phyloP scores from a whole-genome alignment of 1,140 invertebrate genomes.

The Melitaea cinxia region DNA sequence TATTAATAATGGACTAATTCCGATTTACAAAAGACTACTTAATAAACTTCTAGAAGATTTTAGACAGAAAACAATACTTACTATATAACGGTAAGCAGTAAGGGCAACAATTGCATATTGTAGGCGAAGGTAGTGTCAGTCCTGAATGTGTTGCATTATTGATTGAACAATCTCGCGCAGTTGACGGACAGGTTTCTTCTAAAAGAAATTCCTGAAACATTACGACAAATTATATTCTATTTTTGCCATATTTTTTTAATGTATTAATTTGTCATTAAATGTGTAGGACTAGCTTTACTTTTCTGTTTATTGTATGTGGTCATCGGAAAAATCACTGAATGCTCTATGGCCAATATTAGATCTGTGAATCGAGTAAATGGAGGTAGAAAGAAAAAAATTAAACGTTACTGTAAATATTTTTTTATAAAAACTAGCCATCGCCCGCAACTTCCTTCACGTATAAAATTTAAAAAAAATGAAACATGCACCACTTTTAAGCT shows the following conservation, averaged over 20 bases:
- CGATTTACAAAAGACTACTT: too few relatives aligned
- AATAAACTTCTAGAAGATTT: neutral
- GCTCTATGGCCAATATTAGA: too few relatives aligned
- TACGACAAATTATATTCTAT: neutral
- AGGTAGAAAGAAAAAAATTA: too few relatives aligned
- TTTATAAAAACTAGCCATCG: too few relatives aligned
- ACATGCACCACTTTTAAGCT: too few relatives aligned
- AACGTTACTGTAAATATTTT: too few relatives aligned
- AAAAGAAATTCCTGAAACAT: slow-evolving; percentile 2
- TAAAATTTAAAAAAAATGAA: too few relatives aligned
- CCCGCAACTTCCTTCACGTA: too few relatives aligned
- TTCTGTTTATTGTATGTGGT: too few relatives aligned
- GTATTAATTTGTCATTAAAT: neutral
- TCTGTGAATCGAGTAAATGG: too few relatives aligned
- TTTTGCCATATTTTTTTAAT: neutral
- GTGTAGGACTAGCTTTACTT: neutral
- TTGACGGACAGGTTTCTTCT: slow-evolving; percentile 46
- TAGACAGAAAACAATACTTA: neutral
- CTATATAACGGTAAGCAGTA: slow-evolving; percentile 74
- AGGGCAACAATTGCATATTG: slow-evolving; percentile 83
- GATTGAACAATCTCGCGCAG: slow-evolving; percentile 65
- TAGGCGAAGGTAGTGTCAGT: slow-evolving; percentile 75
- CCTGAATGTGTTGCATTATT: slow-evolving; percentile 81
- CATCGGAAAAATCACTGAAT: too few relatives aligned
- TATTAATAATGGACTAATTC: too few relatives aligned